Percentiles rank a stretch among this genome's conserved stretches.
Conservation (phyloP, 2,113 vertebrate species). For the Poicephalus meyeri region DNA sequence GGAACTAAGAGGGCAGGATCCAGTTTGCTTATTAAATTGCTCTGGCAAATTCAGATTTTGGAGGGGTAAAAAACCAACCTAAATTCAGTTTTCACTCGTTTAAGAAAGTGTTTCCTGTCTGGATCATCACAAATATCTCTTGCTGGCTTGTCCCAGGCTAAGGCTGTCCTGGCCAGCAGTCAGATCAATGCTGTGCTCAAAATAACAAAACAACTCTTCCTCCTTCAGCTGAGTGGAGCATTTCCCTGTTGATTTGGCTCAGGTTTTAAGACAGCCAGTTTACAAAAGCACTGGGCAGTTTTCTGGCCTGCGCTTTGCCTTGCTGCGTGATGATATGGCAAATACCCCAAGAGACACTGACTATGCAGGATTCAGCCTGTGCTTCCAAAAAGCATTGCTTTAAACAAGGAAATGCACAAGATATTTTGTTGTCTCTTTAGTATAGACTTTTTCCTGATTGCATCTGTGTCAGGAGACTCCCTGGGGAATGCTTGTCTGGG, state of each 20-base stretch:
- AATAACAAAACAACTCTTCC: neutral
- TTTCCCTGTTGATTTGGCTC: neutral
- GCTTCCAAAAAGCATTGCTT: neutral
- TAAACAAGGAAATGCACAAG: neutral
- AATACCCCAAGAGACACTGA: neutral
- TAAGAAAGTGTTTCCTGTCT: neutral
- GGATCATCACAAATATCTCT: accelerated
- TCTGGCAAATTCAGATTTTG: neutral
- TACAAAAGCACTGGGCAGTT: neutral
- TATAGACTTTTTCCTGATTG: neutral
- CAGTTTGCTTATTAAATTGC: neutral
- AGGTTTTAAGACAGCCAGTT: neutral
- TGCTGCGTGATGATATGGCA: neutral
- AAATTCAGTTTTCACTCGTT: neutral
- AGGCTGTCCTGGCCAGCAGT: neutral
- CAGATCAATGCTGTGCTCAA: accelerated
- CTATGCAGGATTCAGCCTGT: accelerated
- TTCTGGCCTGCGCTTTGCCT: neutral
- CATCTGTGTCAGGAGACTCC: neutral
- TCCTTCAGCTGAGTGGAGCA: accelerated
- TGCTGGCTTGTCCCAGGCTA: neutral
- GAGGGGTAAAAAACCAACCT: neutral
- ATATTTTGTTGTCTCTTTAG: neutral
- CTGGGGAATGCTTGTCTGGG: neutral
- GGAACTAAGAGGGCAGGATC: neutral